phyloP scores from a whole-genome alignment of 2,113 vertebrate genomes.

The Gavia stellata region DNA sequence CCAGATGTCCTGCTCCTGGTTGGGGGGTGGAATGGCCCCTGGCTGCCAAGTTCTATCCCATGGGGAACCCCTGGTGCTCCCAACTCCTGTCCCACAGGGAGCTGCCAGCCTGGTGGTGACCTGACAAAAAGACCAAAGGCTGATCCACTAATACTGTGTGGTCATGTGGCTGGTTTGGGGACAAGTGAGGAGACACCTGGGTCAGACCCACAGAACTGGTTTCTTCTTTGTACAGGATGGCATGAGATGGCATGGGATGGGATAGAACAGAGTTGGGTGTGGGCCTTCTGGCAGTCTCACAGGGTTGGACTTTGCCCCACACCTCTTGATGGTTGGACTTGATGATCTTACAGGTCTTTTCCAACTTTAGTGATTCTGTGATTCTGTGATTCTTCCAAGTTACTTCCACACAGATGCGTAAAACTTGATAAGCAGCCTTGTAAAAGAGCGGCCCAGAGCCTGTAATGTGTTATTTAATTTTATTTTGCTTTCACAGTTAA shows the following conservation, averaged over 20 bases:
- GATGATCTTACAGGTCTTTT: no score
- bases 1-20: neutral
- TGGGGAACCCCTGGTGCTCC: neutral
- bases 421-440: neutral
- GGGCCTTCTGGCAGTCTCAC: neutral
- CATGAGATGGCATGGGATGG: neutral
- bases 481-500: neutral
- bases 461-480: neutral
- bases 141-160: neutral
- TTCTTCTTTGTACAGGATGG: neutral
- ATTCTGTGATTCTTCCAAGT: no score
- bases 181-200: neutral
- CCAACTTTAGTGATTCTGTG: no score
- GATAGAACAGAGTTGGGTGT: neutral
- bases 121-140: neutral
- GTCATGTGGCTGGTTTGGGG: neutral
- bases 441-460: neutral
- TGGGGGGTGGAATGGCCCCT: neutral
- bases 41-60: neutral
- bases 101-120: neutral
- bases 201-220: neutral
- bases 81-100: neutral
- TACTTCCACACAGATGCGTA: neutral
- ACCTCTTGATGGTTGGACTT: no score
- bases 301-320: neutral